These are phyloP conservation scores for Leptodirus hochenwartii DNA, from an alignment of 2,888 invertebrate genomes.

Conservation along the genomic window DNA sequence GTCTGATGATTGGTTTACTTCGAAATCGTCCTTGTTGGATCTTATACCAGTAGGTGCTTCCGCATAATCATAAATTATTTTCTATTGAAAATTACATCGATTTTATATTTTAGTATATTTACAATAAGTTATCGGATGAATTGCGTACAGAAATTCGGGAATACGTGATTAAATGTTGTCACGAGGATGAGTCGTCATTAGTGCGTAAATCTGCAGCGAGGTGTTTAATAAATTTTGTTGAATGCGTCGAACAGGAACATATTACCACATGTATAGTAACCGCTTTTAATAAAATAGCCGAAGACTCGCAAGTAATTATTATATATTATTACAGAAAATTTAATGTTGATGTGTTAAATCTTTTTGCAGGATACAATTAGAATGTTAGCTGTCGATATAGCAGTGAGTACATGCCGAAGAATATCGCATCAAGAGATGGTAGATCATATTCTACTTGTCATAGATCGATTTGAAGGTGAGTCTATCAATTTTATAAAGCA, in stretches of 20 bases:
- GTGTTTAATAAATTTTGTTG: conserved; percentile 17
- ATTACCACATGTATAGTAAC: too few species aligned
- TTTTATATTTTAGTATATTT: too few species aligned
- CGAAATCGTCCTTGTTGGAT: conserved; percentile 13
- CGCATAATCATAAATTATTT: too few species aligned
- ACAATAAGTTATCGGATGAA: too few species aligned
- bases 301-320: conserved; percentile 20
- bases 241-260: conserved; percentile 17
- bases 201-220: conserved; percentile 19
- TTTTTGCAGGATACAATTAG: conserved; percentile 8
- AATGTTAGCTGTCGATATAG: conserved; percentile 6
- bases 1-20: conserved; percentile 15
- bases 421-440: conserved; percentile 17
- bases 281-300: conserved; percentile 17
- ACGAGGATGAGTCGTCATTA: conserved; percentile 22
- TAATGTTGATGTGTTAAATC: conserved; percentile 1
- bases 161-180: too few species aligned
- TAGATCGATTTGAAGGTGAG: conserved; percentile 15
- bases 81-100: too few species aligned
- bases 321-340: too few species aligned
- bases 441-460: conserved; percentile 16
- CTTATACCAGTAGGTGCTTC: too few species aligned
- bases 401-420: conserved; percentile 13
- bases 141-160: too few species aligned
- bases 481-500: neutral